Evolutionary conservation across 2,888 invertebrate genomes (phyloP).

Genomic region (Monochamus alternatus): DNA sequence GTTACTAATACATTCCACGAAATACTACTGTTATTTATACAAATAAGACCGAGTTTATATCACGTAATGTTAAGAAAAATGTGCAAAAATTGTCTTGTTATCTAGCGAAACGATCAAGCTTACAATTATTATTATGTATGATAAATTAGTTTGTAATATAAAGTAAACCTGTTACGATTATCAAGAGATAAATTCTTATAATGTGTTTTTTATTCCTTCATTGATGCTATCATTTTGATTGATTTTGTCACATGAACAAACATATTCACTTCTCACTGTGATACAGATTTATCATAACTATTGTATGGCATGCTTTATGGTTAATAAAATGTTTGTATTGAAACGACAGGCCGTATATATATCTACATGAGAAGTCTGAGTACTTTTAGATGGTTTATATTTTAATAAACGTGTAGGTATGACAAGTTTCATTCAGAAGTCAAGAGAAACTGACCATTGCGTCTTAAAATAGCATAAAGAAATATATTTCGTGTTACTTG

Average conservation of each 20-base stretch:
- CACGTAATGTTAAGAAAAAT: slow-evolving; percentile 23
- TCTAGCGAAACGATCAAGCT: slow-evolving; percentile 35
- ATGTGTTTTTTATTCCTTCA: slow-evolving; percentile 8
- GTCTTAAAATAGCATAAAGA: no score
- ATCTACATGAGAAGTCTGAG: not conserved
- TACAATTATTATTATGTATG: slow-evolving; percentile 40
- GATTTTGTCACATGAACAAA: slow-evolving; percentile 38
- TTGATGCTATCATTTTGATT: slow-evolving; percentile 42
- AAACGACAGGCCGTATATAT: not conserved
- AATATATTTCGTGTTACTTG: no score
- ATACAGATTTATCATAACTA: slow-evolving; percentile 21
- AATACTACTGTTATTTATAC: no score
- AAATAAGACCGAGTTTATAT: slow-evolving; percentile 6
- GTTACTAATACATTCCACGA: no score
- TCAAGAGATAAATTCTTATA: slow-evolving; percentile 37
- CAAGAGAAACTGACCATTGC: no score
- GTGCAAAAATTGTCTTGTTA: slow-evolving; percentile 28
- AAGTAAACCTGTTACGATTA: slow-evolving; percentile 41
- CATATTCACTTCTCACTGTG: slow-evolving; percentile 18
- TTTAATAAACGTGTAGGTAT: not conserved
- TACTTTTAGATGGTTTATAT: not conserved
- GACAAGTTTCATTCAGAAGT: no score
- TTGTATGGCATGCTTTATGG: slow-evolving; percentile 5
- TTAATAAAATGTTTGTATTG: slow-evolving; percentile 6
- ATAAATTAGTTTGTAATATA: slow-evolving; percentile 41